Base-by-base conservation (phyloP, 2,797 vertebrate species). In the Rousettus madagascariensis region DNA sequence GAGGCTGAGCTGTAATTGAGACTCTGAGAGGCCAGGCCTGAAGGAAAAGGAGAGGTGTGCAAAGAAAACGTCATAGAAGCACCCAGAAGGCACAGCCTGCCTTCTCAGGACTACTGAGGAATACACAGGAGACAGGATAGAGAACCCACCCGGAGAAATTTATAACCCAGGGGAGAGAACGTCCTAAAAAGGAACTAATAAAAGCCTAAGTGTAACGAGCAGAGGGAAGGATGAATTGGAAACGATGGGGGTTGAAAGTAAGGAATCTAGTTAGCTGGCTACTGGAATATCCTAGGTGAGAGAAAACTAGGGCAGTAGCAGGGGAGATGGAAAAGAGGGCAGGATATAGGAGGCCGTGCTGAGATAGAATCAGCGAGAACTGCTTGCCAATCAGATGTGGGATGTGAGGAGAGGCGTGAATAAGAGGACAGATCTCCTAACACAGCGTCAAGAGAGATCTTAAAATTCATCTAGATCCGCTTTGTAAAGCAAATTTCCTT, bases 251-350 rank as follows among this genome's bases (percentile, higher is more conserved):
- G 28, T 38, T 86, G 87, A 91, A 92, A 80, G 43, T 11, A 71
- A 94, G 57, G 65, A n/a, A 69, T 75, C 85, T 55, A 63, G 33
- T 83, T 59, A 69, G n/a, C 26, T 1, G 17, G 63, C 43, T 57
- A 22, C n/a, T 79, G 69, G 80, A 49, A 84, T 83, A 63, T 65
- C 75, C 85, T 41, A 75, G 61, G 59, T 43, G 80, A 87, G 57
- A 63, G 66, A 46, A 95, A 94, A 90, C 75, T 49, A 82, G 93
- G 90, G 74, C 30, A n/a, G 72, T 88, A 63, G 26, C 83, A 33
- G 22, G 65, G 77, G 84, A 74, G 41, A 80, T n/a, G 24, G 90
- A 75, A 87, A 95, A 80, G 72, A 72, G 61, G 68, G 49, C 55
- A 88, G 49, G 61, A 33, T 72, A 6, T 12, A 17, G 79, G 87